Evolutionary conservation across 2,797 vertebrate species (phyloP).

Genomic region (Echeneis naucrates): DNA sequence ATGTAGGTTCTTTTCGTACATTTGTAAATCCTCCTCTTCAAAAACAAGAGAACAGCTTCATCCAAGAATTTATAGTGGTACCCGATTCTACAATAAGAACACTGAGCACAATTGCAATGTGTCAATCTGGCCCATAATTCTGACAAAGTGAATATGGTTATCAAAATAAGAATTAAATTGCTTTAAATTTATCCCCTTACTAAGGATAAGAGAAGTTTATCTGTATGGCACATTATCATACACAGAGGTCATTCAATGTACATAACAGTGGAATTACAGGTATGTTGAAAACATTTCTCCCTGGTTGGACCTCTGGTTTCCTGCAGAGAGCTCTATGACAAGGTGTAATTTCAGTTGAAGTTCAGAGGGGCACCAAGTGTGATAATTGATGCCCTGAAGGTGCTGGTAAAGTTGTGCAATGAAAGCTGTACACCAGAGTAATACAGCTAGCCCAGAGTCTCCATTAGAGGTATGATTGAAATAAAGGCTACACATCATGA

Average conservation of each 20-base stretch:
- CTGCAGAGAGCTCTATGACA: conserved; percentile 55
- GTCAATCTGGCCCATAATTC: not conserved
- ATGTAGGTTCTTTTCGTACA: not conserved
- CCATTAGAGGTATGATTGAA: conserved; percentile 3
- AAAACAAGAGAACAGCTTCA: not conserved
- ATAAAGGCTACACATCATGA: not conserved
- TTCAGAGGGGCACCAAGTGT: conserved; percentile 49
- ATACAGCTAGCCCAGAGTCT: not conserved
- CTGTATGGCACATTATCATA: too few species aligned
- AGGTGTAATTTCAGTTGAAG: conserved; percentile 61
- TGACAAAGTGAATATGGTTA: not conserved
- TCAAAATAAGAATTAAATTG: not conserved
- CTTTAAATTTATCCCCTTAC: too few species aligned
- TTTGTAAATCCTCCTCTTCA: not conserved
- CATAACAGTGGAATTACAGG: conserved; percentile 15
- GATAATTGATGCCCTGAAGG: conserved; percentile 58
- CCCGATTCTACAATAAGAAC: not conserved
- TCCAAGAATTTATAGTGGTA: not conserved
- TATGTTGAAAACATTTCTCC: conserved; percentile 25
- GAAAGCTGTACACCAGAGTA: conserved; percentile 26
- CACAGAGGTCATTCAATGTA: too few species aligned
- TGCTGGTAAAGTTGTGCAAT: conserved; percentile 52
- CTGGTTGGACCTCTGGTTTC: conserved; percentile 26
- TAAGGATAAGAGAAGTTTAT: not conserved
- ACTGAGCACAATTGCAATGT: not conserved